A percentile compares a stretch with the other conserved stretches of the same genome.
Conservation (phyloP, 2,888 invertebrate genomes). For the Stenchaetothrips biformis region DNA sequence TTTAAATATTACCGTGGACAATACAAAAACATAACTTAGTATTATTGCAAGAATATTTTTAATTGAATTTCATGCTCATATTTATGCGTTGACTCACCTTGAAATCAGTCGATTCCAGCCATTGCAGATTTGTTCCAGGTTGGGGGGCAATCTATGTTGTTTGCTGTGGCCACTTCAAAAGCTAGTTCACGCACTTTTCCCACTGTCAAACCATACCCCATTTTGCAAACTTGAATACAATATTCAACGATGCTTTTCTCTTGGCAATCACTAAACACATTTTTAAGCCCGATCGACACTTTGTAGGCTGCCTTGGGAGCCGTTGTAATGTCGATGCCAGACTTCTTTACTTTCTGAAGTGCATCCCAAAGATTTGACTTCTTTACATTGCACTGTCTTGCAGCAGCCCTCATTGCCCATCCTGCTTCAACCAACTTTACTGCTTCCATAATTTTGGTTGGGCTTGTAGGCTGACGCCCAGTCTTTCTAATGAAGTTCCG, state of each 20-base stretch:
- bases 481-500: background rate
- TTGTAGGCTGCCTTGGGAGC: background rate
- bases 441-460: background rate
- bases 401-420: constrained; percentile 7
- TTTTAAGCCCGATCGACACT: background rate
- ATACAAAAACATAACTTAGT: background rate
- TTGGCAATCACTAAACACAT: background rate
- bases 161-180: background rate
- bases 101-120: background rate
- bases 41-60: background rate
- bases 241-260: background rate
- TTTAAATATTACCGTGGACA: background rate
- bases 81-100: background rate
- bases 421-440: background rate
- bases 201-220: background rate
- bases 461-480: background rate
- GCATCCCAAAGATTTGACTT: background rate
- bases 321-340: background rate
- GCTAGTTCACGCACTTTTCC: background rate
- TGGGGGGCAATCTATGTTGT: background rate
- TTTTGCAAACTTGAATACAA: background rate
- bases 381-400: background rate
- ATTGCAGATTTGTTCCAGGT: background rate
- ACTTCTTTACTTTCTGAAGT: background rate
- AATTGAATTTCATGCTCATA: background rate